A percentile compares a stretch with the other conserved stretches of the same genome.
phyloP scores from a whole-genome alignment of 2,797 vertebrate species.

The Lindbergichthys nudifrons region DNA sequence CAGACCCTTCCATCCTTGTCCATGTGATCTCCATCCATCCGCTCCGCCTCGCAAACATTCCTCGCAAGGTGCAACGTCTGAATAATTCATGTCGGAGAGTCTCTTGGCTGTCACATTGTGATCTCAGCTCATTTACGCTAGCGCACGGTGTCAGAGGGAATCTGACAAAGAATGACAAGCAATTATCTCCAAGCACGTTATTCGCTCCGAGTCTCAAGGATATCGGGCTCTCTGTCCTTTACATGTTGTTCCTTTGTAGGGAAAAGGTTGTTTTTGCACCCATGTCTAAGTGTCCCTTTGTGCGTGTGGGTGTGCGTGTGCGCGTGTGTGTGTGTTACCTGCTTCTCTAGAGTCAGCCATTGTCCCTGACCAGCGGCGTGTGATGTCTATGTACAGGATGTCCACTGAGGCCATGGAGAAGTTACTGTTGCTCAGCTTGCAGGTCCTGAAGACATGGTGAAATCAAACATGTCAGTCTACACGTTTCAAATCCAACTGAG shows the following conservation, averaged over 20 bases:
- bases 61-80: constrained; percentile 59
- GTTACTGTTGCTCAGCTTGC: constrained; percentile 91
- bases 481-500: neutral
- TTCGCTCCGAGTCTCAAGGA: constrained; percentile 51
- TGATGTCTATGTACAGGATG: constrained; percentile 98
- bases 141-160: constrained; percentile 46
- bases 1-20: constrained; percentile 49
- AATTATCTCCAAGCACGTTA: constrained; percentile 61
- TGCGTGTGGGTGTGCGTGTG: constrained; percentile 12
- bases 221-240: constrained; percentile 37
- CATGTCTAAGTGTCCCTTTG: neutral
- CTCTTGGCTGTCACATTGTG: constrained; percentile 57
- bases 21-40: constrained; percentile 65
- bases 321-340: constrained; percentile 76
- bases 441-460: constrained; percentile 85
- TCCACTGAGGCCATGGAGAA: constrained; percentile 96
- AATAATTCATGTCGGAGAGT: constrained; percentile 70
- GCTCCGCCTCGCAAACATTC: constrained; percentile 46
- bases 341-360: constrained; percentile 89
- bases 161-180: constrained; percentile 69
- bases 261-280: no score
- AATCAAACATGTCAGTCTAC: neutral
- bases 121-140: constrained; percentile 67
- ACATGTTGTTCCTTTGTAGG: neutral
- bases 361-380: constrained; percentile 88